Percentiles rank a stretch among this genome's conserved stretches.
phyloP scores from a whole-genome alignment of 2,113 vertebrate genomes.

The Pipra filicauda region DNA sequence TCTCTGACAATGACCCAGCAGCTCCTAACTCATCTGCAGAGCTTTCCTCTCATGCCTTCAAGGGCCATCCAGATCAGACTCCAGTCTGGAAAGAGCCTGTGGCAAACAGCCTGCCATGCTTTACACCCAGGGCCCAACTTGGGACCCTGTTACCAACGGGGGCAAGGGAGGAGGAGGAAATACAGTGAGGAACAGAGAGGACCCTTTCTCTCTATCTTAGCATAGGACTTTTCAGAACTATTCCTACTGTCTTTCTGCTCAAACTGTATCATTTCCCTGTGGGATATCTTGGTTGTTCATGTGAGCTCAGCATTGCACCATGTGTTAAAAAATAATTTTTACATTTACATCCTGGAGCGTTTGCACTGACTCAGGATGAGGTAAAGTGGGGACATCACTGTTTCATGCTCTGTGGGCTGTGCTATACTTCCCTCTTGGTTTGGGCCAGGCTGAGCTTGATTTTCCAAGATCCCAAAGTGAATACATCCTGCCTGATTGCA shows the following conservation, averaged over 20 bases:
- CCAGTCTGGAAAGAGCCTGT: background rate
- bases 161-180: background rate
- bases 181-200: background rate
- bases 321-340: background rate
- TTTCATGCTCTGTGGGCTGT: background rate
- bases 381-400: accelerated
- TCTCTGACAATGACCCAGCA: background rate
- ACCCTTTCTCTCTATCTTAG: background rate
- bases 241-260: background rate
- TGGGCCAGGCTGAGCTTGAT: background rate
- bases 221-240: background rate
- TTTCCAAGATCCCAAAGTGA: background rate
- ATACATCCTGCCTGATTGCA: background rate
- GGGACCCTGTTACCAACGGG: background rate
- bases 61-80: background rate
- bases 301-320: background rate
- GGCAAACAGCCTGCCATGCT: background rate
- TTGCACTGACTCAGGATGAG: background rate
- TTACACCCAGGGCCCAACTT: background rate
- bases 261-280: background rate
- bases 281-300: background rate
- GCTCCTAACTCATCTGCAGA: background rate
- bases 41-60: background rate
- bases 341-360: background rate
- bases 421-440: background rate